phyloP scores from a whole-genome alignment of 2,113 vertebrate species.

The Ictalurus furcatus region DNA sequence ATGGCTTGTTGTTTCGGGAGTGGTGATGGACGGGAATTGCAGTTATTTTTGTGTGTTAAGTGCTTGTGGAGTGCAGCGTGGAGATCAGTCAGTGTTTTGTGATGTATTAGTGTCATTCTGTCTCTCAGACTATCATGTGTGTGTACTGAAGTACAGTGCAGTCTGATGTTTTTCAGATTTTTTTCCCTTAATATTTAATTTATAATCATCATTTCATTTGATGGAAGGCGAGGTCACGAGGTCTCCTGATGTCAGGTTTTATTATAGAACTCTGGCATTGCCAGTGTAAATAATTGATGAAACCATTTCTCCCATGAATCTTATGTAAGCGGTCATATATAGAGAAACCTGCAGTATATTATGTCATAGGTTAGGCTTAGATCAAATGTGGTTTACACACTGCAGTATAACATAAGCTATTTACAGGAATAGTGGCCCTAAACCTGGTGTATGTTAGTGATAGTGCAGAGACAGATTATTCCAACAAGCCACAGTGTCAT shows the following conservation, averaged over 20 bases:
- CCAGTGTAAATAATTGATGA: constrained; percentile 21
- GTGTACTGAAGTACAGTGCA: constrained; percentile 53
- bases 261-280: constrained; percentile 11
- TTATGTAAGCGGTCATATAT: constrained; percentile 20
- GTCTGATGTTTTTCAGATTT: constrained; percentile 40
- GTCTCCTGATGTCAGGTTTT: constrained; percentile 9
- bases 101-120: constrained; percentile 46
- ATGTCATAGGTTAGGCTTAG: background rate
- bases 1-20: constrained; percentile 63
- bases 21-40: constrained; percentile 65
- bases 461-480: constrained; percentile 60
- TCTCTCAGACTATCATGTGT: constrained; percentile 43
- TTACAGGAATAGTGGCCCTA: constrained; percentile 40
- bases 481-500: constrained; percentile 70
- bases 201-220: constrained; percentile 62
- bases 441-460: constrained; percentile 53
- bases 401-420: constrained; percentile 30
- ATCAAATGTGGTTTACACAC: constrained; percentile 40
- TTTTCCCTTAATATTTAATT: constrained; percentile 51
- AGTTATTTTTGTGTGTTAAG: constrained; percentile 61
- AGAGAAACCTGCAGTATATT: constrained; percentile 12
- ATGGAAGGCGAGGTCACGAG: background rate
- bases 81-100: constrained; percentile 51
- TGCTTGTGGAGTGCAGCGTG: constrained; percentile 62
- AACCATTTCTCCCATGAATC: background rate